Evolutionary conservation across 1,140 invertebrate genomes (phyloP).

Genomic region (Trissolcus basalis): DNA sequence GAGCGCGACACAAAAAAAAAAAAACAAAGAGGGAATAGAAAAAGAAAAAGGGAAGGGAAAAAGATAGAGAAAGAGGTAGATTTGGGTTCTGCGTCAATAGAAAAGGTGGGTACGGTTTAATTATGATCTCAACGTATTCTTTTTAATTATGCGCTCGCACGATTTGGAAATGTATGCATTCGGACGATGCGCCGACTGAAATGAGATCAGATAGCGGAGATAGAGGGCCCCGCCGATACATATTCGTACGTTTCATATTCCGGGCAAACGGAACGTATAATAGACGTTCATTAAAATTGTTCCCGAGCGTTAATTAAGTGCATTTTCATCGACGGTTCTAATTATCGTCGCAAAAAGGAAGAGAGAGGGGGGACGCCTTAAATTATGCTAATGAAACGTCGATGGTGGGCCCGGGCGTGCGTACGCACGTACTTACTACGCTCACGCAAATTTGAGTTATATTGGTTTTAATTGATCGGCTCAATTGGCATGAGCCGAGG

Average conservation of each 20-base stretch:
- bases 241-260: conserved; percentile 55
- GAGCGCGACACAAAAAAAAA: too few relatives aligned
- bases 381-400: conserved; percentile 52
- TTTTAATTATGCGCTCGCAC: conserved; percentile 54
- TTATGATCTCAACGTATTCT: conserved; percentile 21
- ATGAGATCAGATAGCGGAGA: conserved; percentile 40
- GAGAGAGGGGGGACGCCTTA: conserved; percentile 13
- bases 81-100: too few relatives aligned
- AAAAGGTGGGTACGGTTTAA: conserved; percentile 7
- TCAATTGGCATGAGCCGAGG: background rate
- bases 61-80: too few relatives aligned
- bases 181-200: conserved; percentile 38
- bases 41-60: too few relatives aligned
- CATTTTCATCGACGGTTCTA: conserved; percentile 55
- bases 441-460: background rate
- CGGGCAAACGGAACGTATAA: conserved; percentile 43
- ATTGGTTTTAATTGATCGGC: conserved; percentile 1
- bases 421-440: background rate
- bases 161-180: conserved; percentile 44
- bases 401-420: conserved; percentile 32
- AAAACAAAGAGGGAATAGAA: too few relatives aligned
- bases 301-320: conserved; percentile 51
- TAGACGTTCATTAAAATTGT: conserved; percentile 56
- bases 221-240: conserved; percentile 50
- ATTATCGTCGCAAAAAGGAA: conserved; percentile 47